A percentile compares a stretch with the other conserved stretches of the same genome.
Evolutionary conservation across 2,888 invertebrate genomes (phyloP).

Genomic region (Dioctria linearis): DNA sequence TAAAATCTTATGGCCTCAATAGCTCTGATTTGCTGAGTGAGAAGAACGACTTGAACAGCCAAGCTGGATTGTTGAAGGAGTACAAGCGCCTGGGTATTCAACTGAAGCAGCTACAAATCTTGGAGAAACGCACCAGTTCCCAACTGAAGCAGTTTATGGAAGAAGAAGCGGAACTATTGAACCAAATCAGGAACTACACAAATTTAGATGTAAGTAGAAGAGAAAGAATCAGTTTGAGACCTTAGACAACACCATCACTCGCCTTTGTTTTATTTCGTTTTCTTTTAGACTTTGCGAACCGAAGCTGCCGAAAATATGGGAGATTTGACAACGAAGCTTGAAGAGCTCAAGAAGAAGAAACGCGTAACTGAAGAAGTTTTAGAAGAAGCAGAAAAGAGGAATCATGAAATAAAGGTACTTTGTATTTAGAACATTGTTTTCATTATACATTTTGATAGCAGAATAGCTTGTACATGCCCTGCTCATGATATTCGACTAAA

Average conservation of each 20-base stretch:
- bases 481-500: too few relatives aligned
- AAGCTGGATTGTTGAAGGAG: constrained; percentile 61
- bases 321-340: constrained; percentile 58
- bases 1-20: constrained; percentile 56
- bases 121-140: constrained; percentile 59
- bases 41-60: constrained; percentile 59
- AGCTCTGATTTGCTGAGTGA: constrained; percentile 56
- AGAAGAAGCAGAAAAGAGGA: constrained; percentile 57
- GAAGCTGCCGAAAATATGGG: constrained; percentile 60
- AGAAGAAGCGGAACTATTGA: constrained; percentile 56
- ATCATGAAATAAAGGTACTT: constrained; percentile 60
- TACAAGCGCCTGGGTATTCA: constrained; percentile 60
- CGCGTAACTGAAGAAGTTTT: constrained; percentile 61
- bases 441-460: too few relatives aligned
- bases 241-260: too few relatives aligned
- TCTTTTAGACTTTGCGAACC: constrained; percentile 56
- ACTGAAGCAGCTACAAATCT: constrained; percentile 61
- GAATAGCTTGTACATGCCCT: too few relatives aligned
- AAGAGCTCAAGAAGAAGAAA: constrained; percentile 60
- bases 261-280: too few relatives aligned
- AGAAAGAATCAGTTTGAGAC: not conserved
- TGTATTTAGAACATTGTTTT: too few relatives aligned
- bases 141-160: constrained; percentile 58
- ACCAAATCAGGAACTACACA: constrained; percentile 60
- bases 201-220: constrained; percentile 57